Conservation (phyloP, 2,888 invertebrate species). For the Pollenia griseotomentosa region DNA sequence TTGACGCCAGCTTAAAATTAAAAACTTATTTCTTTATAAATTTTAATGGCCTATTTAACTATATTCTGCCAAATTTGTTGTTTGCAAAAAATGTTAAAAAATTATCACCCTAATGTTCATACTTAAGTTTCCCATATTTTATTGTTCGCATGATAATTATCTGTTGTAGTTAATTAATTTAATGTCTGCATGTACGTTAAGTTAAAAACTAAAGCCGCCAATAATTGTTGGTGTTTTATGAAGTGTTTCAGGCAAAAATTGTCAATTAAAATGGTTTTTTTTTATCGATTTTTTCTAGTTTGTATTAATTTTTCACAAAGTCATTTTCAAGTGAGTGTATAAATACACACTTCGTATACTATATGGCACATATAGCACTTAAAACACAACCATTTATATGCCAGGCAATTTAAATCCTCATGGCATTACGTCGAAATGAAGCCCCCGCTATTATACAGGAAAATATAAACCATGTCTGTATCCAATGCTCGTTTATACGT, state of each 20-base stretch:
- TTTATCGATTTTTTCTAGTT: not conserved
- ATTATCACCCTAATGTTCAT: not conserved
- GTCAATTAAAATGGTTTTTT: conserved; percentile 21
- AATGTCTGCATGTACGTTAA: not conserved
- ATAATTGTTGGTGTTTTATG: conserved; percentile 34
- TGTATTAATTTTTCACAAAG: conserved; percentile 15
- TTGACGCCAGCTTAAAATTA: too few species aligned
- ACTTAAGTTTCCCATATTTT: not conserved
- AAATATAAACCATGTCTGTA: not conserved
- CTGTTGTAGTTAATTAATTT: conserved; percentile 35
- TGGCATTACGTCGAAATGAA: not conserved
- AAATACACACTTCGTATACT: conserved; percentile 9
- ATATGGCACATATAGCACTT: not conserved
- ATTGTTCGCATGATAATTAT: conserved; percentile 14
- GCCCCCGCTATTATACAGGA: not conserved
- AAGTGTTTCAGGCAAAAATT: conserved; percentile 30
- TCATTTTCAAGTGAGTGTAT: not conserved
- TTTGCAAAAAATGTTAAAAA: not conserved
- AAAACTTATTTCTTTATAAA: too few species aligned
- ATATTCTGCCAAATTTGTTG: too few species aligned
- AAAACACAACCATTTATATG: not conserved
- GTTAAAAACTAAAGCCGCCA: not conserved
- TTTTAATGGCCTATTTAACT: too few species aligned
- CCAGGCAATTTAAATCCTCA: not conserved
- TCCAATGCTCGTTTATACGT: not conserved